Evolutionary conservation across 2,888 invertebrate genomes (phyloP), one percentile per base, ranked within the genome.

Genomic region (Tinea trinotella): DNA sequence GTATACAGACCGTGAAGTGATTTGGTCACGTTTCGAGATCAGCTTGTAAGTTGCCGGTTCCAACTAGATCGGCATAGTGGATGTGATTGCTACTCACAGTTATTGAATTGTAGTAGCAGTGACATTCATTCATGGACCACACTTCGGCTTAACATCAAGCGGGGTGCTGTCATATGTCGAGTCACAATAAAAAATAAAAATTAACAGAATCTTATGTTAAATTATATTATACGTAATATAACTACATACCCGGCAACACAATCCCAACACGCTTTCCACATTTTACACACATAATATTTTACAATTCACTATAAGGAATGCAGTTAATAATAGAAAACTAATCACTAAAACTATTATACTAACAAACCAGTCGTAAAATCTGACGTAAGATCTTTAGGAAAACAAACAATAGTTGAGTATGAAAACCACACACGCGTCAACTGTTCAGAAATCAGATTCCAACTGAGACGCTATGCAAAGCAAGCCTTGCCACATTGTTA

Each of bases 191-290:
- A 5, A 24, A 24, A 24, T 24, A 7, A 5, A 9, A 5, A 9
- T 24, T 24, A 5, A 24, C 5, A 24, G 5, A 24, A 24, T n/a
- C n/a, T 24, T 24, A 24, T 9, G 24, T 24, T 7, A 24, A 24
- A 24, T 44, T 44, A 44, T 36, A 66, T 62, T 61, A 59, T 62
- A 60, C 4, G 20, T 22, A n/a, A 48, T n/a, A 48, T 1, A 30
- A 19, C 34, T 60, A 67, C 80, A 68, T 77, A 82, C 79, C 84
- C 78, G 55, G 65, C 62, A 60, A 83, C 59, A 66, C 84, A 84
- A 66, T 83, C 80, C 68, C 71, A 83, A 72, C 83, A 85, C 61
- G 74, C 63, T 71, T 80, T 81, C 62, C 83, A 69, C 84, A 84
- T 84, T 65, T 68, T 74, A 19, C 20, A 53, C 19, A 3, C 34